Evolutionary conservation across 2,797 vertebrate genomes (phyloP).

Genomic region (Acipenser ruthenus): DNA sequence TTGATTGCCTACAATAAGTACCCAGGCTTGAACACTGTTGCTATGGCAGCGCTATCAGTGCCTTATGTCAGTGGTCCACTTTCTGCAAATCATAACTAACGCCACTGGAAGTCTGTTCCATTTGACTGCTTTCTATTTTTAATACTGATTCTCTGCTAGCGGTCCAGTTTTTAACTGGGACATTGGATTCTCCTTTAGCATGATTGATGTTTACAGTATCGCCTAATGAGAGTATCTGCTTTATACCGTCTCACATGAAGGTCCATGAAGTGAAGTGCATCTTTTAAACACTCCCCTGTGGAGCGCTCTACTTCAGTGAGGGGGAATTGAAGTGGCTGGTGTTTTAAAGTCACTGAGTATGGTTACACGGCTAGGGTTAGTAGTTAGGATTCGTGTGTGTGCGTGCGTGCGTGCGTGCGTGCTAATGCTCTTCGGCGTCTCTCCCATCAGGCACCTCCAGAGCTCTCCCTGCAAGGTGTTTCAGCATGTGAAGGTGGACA

Average conservation of each 20-base stretch:
- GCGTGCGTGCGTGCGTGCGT: too few species aligned
- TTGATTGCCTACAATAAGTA: background rate
- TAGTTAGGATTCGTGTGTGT: too few species aligned
- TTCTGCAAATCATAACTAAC: background rate
- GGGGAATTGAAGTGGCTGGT: background rate
- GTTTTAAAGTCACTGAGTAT: slow-evolving; percentile 24
- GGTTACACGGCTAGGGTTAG: slow-evolving; percentile 11
- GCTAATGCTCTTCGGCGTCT: background rate
- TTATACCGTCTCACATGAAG: background rate
- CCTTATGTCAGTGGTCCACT: background rate
- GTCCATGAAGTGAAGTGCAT: too few species aligned
- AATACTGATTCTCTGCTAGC: too few species aligned
- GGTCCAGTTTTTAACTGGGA: too few species aligned
- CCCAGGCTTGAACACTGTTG: background rate
- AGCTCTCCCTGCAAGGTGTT: slow-evolving; percentile 78
- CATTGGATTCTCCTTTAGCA: background rate
- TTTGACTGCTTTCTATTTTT: too few species aligned
- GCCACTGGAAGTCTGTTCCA: too few species aligned
- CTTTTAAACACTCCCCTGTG: too few species aligned
- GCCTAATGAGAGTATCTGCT: background rate
- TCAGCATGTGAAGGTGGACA: slow-evolving; percentile 94
- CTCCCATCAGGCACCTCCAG: slow-evolving; percentile 73
- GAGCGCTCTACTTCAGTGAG: too few species aligned
- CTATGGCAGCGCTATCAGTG: background rate
- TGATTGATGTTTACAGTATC: background rate